These are phyloP conservation scores for Ceratoteleas bidentatus DNA, from an alignment of 1,140 invertebrate genomes.

Conservation along the genomic window DNA sequence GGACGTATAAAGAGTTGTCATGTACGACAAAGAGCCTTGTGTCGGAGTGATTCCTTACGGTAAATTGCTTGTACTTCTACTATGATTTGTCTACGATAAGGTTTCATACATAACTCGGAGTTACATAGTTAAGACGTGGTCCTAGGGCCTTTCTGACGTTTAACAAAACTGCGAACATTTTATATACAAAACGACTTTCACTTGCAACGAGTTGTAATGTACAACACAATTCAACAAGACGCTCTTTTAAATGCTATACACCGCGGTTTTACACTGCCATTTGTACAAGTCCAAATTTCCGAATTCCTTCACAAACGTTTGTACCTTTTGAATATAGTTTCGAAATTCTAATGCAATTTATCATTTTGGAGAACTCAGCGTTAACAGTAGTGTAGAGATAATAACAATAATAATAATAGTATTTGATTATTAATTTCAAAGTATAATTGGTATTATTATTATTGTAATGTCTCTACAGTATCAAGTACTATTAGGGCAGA, in stretches of 20 bases:
- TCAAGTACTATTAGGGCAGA: background rate
- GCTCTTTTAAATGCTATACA: conserved; percentile 27
- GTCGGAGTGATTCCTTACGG: conserved; percentile 21
- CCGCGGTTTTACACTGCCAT: conserved; percentile 13
- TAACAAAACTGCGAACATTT: conserved; percentile 29
- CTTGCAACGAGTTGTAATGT: conserved; percentile 20
- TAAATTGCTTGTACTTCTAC: conserved; percentile 6
- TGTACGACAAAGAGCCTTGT: conserved; percentile 28
- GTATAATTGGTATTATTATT: background rate
- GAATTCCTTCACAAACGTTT: background rate
- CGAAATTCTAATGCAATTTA: conserved; percentile 7
- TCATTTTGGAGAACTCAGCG: too few species aligned
- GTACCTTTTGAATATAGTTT: conserved; percentile 1
- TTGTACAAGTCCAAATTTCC: conserved; percentile 15
- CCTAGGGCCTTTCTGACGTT: conserved; percentile 11
- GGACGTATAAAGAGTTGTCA: conserved; percentile 46
- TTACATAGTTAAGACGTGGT: conserved; percentile 22
- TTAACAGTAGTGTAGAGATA: too few species aligned
- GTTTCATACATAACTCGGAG: conserved; percentile 11
- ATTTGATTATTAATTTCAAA: too few species aligned
- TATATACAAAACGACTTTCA: conserved; percentile 22
- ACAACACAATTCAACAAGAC: conserved; percentile 33
- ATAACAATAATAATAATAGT: too few species aligned
- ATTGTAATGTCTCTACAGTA: background rate
- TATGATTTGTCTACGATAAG: conserved; percentile 35